These are phyloP conservation scores for Hiodon alosoides DNA, from an alignment of 2,113 vertebrate genomes.

Conservation along the genomic window DNA sequence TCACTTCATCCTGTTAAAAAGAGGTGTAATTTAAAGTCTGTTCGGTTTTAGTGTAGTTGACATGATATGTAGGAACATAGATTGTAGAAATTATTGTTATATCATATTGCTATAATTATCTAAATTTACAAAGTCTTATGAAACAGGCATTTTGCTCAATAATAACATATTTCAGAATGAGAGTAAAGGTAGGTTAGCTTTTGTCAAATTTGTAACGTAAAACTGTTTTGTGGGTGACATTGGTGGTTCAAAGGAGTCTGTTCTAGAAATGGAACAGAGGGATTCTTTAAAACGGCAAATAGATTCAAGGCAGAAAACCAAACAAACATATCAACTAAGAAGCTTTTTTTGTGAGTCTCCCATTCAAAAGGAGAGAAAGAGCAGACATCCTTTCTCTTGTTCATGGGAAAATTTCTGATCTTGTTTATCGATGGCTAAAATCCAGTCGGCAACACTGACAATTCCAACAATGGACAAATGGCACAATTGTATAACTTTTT, in stretches of 20 bases:
- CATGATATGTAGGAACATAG: too few species aligned
- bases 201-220: slow-evolving; percentile 50
- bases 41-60: too few species aligned
- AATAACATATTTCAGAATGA: slow-evolving; percentile 52
- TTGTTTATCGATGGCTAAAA: neutral
- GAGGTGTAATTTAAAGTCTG: too few species aligned
- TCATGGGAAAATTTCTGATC: slow-evolving; percentile 33
- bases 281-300: slow-evolving; percentile 38
- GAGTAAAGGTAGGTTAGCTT: slow-evolving; percentile 69
- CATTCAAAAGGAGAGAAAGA: slow-evolving; percentile 38
- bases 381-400: slow-evolving; percentile 25
- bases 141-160: slow-evolving; percentile 29
- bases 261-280: slow-evolving; percentile 31
- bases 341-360: slow-evolving; percentile 33
- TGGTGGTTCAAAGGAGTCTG: slow-evolving; percentile 30
- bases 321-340: slow-evolving; percentile 37
- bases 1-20: too few species aligned
- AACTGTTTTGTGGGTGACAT: slow-evolving; percentile 28
- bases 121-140: neutral
- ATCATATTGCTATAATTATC: neutral
- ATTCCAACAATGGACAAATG: neutral
- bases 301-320: slow-evolving; percentile 35
- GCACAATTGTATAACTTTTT: neutral
- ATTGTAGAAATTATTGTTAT: too few species aligned
- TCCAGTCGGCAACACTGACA: neutral